These are phyloP conservation scores for Oceanites oceanicus DNA, from an alignment of 2,113 vertebrate genomes.

Conservation along the genomic window DNA sequence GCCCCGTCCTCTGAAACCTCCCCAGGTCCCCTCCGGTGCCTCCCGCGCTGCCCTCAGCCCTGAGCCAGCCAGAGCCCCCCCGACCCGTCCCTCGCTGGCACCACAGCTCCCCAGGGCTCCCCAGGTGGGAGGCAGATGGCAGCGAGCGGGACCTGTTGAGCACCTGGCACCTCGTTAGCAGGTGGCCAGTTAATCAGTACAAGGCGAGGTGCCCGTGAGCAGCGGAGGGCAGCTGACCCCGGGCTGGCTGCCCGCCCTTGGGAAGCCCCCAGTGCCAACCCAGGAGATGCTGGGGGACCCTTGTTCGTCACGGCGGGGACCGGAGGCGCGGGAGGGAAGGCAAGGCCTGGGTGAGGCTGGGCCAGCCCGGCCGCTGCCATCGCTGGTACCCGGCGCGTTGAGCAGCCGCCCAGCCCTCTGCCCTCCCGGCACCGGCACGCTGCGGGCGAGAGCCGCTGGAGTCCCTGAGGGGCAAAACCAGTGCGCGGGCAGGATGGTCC, in stretches of 20 bases:
- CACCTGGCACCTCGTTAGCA: rapidly evolving
- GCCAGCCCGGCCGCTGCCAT: not conserved
- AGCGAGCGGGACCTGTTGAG: not conserved
- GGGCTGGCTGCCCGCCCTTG: not conserved
- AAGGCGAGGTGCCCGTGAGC: rapidly evolving
- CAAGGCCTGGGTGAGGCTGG: not conserved
- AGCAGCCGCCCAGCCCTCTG: not conserved
- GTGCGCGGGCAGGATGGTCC: not conserved
- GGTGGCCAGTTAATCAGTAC: not conserved
- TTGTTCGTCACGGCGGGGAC: rapidly evolving
- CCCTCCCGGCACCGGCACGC: not conserved
- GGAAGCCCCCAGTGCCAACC: not conserved
- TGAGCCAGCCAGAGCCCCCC: not conserved
- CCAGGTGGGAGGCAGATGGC: not conserved
- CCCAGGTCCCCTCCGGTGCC: rapidly evolving
- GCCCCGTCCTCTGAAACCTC: not conserved
- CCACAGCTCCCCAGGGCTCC: not conserved
- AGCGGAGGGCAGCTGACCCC: not conserved
- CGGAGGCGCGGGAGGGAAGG: not conserved
- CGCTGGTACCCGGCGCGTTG: rapidly evolving
- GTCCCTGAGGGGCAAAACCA: not conserved
- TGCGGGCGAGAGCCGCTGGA: not conserved
- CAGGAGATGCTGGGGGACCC: not conserved
- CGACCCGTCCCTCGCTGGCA: rapidly evolving
- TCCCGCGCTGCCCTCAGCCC: not conserved